These are phyloP conservation scores for Omphaloscelis lunosa DNA, from an alignment of 2,888 invertebrate genomes.

Conservation along the genomic window DNA sequence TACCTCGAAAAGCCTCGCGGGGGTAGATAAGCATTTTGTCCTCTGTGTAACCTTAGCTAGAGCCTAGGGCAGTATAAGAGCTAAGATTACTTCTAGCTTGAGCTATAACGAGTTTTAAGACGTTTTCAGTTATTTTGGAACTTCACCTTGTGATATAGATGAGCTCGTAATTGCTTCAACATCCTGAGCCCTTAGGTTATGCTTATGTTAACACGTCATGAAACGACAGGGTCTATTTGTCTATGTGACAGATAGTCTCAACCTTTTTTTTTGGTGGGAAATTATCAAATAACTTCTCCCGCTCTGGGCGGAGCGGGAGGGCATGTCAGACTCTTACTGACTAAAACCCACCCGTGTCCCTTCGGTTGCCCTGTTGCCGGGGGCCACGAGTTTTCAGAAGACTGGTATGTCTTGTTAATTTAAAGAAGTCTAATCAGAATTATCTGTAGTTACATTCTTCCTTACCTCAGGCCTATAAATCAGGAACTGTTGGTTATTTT, in stretches of 20 bases:
- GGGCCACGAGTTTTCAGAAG: too few species aligned
- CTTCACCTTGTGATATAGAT: background rate
- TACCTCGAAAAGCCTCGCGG: background rate
- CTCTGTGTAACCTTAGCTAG: background rate
- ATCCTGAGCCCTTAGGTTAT: background rate
- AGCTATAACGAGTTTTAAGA: too few species aligned
- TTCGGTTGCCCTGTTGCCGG: too few species aligned
- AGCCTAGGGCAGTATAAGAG: background rate
- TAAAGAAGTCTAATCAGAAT: background rate
- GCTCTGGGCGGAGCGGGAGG: too few species aligned
- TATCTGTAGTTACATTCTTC: background rate
- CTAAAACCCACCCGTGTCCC: too few species aligned
- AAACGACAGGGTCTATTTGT: background rate
- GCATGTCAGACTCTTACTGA: too few species aligned
- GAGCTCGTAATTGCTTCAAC: background rate
- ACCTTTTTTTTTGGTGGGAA: background rate
- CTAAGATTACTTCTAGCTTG: background rate
- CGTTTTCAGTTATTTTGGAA: too few species aligned
- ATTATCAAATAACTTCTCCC: too few species aligned
- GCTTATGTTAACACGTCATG: background rate
- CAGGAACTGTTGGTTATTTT: conserved; percentile 79
- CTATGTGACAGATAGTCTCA: background rate
- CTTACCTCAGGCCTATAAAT: conserved; percentile 84
- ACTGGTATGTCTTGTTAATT: background rate
- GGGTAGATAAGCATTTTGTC: background rate